Percentiles rank a stretch among this genome's conserved stretches.
These are phyloP conservation scores for Thermophis baileyi DNA, from an alignment of 2,113 vertebrate species.

Conservation along the genomic window DNA sequence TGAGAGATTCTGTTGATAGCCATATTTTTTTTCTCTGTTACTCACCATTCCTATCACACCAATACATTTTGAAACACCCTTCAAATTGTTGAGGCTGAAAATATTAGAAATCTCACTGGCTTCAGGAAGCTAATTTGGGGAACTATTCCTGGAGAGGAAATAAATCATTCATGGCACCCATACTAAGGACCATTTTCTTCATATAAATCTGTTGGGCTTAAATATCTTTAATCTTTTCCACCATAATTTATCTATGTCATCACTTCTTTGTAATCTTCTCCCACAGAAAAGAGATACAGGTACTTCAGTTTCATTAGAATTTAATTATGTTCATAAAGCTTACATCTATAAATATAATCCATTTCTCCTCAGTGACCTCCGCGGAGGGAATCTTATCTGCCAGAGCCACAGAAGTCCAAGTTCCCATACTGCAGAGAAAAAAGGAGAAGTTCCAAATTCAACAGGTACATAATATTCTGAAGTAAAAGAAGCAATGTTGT, in stretches of 20 bases:
- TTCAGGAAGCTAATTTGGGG: neutral
- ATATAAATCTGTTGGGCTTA: neutral
- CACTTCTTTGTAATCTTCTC: neutral
- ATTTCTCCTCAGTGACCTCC: neutral
- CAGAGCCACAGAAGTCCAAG: neutral
- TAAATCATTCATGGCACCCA: neutral
- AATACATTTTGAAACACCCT: neutral
- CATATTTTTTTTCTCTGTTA: neutral
- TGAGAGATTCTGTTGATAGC: neutral
- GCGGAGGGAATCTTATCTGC: neutral
- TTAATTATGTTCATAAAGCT: neutral
- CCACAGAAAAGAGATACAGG: neutral
- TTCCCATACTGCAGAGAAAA: neutral
- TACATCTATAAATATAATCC: neutral
- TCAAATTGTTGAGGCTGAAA: neutral
- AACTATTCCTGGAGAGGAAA: neutral
- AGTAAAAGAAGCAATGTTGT: neutral
- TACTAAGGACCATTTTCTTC: neutral
- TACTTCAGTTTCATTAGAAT: slow-evolving; percentile 27
- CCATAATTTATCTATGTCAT: neutral
- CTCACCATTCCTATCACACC: neutral
- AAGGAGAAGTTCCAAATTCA: neutral
- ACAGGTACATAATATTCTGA: neutral
- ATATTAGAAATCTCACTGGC: neutral
- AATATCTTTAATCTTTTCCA: neutral